Evolutionary conservation across 2,888 invertebrate genomes (phyloP).

Genomic region (Nudaria mundana): DNA sequence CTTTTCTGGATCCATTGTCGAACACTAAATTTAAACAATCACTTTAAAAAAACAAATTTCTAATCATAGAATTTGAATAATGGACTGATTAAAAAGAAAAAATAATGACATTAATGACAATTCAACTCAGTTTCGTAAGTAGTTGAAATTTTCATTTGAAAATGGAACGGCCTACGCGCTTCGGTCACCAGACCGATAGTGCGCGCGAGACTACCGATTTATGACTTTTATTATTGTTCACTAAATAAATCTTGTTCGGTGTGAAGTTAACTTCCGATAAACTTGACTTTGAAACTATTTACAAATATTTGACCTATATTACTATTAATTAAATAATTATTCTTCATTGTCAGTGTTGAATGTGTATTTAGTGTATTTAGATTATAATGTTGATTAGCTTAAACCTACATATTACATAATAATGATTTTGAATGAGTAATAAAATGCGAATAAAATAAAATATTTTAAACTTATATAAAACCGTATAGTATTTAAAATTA

Average conservation of each 20-base stretch:
- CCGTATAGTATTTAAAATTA: too few relatives aligned
- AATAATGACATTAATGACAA: background rate
- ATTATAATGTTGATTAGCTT: background rate
- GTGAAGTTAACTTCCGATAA: constrained; percentile 28
- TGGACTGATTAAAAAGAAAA: constrained; percentile 10
- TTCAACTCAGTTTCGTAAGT: constrained; percentile 20
- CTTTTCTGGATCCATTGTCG: constrained; percentile 68
- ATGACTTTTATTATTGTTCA: constrained; percentile 65
- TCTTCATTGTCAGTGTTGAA: too few relatives aligned
- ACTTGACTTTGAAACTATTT: constrained; percentile 16
- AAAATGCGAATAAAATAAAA: too few relatives aligned
- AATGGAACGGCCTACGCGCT: constrained; percentile 43
- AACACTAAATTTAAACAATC: constrained; percentile 17
- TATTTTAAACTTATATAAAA: too few relatives aligned
- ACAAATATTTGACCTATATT: background rate
- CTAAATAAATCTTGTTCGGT: constrained; percentile 44
- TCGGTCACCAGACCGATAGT: constrained; percentile 50
- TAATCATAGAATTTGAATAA: background rate
- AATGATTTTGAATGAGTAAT: too few relatives aligned
- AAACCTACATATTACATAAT: too few relatives aligned
- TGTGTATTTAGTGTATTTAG: too few relatives aligned
- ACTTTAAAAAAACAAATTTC: constrained; percentile 12
- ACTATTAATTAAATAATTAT: background rate
- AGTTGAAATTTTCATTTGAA: constrained; percentile 26
- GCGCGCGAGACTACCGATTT: constrained; percentile 43